Evolutionary conservation across 2,797 vertebrate species (phyloP).

Genomic region (Etheostoma perlongum): DNA sequence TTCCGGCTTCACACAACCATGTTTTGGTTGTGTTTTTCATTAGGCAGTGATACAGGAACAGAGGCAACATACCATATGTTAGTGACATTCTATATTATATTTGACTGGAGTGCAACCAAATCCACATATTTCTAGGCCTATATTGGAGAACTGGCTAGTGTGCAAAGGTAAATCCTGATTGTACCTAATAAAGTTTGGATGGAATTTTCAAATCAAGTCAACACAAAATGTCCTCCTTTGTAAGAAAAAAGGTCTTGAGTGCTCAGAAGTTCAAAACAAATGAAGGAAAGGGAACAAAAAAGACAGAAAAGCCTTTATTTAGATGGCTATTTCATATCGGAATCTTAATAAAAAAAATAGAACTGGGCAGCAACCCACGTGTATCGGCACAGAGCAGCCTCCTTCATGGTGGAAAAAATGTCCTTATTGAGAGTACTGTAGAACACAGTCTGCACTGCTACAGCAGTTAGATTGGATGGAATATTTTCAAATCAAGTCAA

Average conservation of each 20-base stretch:
- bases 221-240: not conserved
- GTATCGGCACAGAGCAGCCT: too few species aligned
- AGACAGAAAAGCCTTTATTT: too few species aligned
- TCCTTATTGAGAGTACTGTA: not conserved
- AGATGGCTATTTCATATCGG: too few species aligned
- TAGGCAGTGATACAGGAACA: slow-evolving; percentile 42
- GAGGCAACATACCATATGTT: slow-evolving; percentile 47
- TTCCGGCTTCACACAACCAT: slow-evolving; percentile 52
- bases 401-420: too few species aligned
- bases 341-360: too few species aligned
- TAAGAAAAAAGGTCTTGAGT: too few species aligned
- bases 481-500: not conserved
- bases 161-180: not conserved
- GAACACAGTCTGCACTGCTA: not conserved
- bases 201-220: not conserved
- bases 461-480: not conserved
- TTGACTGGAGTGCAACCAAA: slow-evolving; percentile 28
- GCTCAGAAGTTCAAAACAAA: too few species aligned
- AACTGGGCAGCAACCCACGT: too few species aligned
- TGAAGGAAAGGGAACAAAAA: too few species aligned
- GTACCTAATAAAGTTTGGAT: not conserved
- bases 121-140: slow-evolving; percentile 13
- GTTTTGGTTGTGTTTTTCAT: slow-evolving; percentile 57
- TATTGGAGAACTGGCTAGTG: not conserved
- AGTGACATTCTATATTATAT: slow-evolving; percentile 5